Base-by-base conservation (phyloP, 1,140 invertebrate species). In the Apolygus lucorum region DNA sequence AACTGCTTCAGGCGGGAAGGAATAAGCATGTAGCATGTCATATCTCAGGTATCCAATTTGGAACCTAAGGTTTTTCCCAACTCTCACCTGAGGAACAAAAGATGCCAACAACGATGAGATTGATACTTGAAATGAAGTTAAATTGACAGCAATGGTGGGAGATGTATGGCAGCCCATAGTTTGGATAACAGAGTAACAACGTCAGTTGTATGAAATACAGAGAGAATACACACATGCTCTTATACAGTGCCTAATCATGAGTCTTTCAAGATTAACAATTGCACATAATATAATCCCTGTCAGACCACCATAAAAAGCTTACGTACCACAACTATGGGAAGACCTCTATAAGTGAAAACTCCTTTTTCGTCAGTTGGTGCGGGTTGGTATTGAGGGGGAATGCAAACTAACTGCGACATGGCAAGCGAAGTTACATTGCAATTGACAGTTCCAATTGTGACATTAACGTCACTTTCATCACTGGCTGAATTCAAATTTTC, bases 401-500 rank as follows among this genome's bases (percentile, higher is more conserved):
- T 89, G 76, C 96, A 99, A 17, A 96, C 87, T 2, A 98, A 80
- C 77, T 97, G 93, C 22, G 86, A 89, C 74, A 88, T 84, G 0
- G 93, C 92, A 8, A 98, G 80, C 52, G 94, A 95, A 1, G 95
- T 97, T 1, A 98, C 90, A 81, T 97, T 98, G 76, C 96, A 98
- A 2, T 85, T 82, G 74, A 87, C 82, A 0, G 85, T 87, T 0
- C 96, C 95, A 73, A 99, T 93, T 11, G 90, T 94, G 4, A 99
- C 95, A 73, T 90, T 86, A 0, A 99, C 92, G 80, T 97, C 95
- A 24, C 89, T 87, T 79, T 96, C 93, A 78, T 94, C 92, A 77
- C 92, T 90, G 4, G 94, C 95, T 72, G 90, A 84, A 77, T 93
- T 94, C 71, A 98, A 82, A 79, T 94, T 90, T 78, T 94, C 90